A percentile compares a stretch with the other conserved stretches of the same genome.
These are phyloP conservation scores for Heterodera schachtii DNA, from an alignment of 1,140 invertebrate genomes.

Conservation along the genomic window DNA sequence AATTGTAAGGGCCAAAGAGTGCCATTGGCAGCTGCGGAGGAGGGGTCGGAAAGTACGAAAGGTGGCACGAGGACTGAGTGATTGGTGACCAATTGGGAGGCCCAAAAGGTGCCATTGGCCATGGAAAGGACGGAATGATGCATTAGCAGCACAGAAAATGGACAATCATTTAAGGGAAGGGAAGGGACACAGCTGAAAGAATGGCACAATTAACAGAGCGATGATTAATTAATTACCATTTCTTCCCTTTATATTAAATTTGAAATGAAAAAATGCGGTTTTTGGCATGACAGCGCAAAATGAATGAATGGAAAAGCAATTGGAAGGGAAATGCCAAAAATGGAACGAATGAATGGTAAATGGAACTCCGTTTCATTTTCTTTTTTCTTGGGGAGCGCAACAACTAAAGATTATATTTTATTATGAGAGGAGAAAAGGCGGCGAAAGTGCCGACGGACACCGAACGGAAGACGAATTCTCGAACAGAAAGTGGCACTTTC, in stretches of 20 bases:
- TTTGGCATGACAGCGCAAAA: neutral
- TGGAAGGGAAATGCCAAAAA: neutral
- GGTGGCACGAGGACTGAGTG: no score
- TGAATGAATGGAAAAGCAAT: neutral
- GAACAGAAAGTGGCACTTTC: neutral
- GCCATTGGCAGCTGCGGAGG: neutral
- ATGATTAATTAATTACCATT: no score
- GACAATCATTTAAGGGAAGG: no score
- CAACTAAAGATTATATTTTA: neutral
- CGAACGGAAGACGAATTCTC: no score
- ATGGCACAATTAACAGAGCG: no score
- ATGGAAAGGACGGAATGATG: no score
- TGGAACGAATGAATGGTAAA: neutral
- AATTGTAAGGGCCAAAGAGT: neutral
- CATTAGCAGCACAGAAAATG: no score
- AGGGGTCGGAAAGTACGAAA: neutral
- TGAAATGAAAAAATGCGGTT: no score
- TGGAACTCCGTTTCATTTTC: neutral
- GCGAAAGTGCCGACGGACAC: no score
- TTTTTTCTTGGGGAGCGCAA: neutral
- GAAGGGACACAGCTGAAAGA: no score
- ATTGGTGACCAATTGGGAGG: neutral
- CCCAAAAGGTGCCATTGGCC: neutral
- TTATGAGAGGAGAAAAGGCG: no score
- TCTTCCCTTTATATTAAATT: no score